These are phyloP conservation scores for Elmis aenea DNA, from an alignment of 2,888 invertebrate genomes.

Conservation along the genomic window DNA sequence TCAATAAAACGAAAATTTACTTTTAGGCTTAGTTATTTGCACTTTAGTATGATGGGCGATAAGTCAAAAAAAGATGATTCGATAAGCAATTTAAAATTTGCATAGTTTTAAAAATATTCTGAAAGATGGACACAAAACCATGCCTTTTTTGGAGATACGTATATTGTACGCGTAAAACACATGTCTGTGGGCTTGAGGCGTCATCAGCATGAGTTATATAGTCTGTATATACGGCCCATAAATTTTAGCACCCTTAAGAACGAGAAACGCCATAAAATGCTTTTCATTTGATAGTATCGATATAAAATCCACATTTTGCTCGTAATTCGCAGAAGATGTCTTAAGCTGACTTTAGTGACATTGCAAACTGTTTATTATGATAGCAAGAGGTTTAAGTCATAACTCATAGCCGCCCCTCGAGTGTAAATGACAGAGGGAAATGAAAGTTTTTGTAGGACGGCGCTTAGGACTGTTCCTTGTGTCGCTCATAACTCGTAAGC, in stretches of 20 bases:
- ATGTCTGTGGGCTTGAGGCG: conserved; percentile 5
- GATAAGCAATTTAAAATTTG: no score
- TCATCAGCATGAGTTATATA: conserved; percentile 5
- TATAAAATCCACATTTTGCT: conserved; percentile 3
- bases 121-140: no score
- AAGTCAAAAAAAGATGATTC: no score
- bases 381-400: conserved; percentile 11
- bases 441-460: conserved; percentile 11
- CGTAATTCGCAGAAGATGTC: conserved; percentile 4
- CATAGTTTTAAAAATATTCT: no score
- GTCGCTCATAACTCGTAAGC: conserved; percentile 4
- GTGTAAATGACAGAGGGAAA: conserved; percentile 16
- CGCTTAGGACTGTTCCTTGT: conserved; percentile 9
- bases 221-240: conserved; percentile 6
- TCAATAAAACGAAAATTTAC: no score
- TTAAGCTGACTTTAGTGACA: conserved; percentile 8
- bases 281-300: conserved; percentile 8
- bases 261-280: conserved; percentile 5
- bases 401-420: conserved; percentile 11
- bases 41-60: no score
- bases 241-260: conserved; percentile 5
- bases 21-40: no score
- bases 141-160: conserved; percentile 2
- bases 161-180: conserved; percentile 2
- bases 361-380: conserved; percentile 14